phyloP scores from a whole-genome alignment of 2,888 invertebrate genomes.

The Bedellia somnulentella region DNA sequence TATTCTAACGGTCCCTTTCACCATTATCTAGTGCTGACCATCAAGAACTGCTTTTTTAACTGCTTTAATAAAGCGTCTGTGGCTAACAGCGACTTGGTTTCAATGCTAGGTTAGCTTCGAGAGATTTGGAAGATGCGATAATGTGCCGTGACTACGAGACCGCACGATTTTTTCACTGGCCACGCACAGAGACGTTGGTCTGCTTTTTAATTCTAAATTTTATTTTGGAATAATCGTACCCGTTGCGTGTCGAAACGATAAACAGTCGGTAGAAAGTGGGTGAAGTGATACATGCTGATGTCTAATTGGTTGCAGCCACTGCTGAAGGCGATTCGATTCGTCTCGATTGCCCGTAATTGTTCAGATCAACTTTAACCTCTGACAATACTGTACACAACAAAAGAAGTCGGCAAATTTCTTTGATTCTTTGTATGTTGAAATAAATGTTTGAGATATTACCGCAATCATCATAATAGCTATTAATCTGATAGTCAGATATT shows the following conservation, averaged over 20 bases:
- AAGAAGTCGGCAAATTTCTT: too few relatives aligned
- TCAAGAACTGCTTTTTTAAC: constrained; percentile 49
- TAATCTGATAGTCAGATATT: neutral
- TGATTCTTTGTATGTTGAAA: neutral
- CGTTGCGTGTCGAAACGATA: constrained; percentile 12
- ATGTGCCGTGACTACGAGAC: constrained; percentile 39
- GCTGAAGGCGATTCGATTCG: constrained; percentile 2
- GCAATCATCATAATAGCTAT: neutral
- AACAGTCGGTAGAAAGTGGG: constrained; percentile 6
- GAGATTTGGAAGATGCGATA: constrained; percentile 54
- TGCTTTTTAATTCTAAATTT: constrained; percentile 26
- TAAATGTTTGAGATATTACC: neutral
- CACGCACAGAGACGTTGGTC: constrained; percentile 13
- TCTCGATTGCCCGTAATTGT: neutral
- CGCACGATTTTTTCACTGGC: constrained; percentile 36
- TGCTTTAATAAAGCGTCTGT: constrained; percentile 44
- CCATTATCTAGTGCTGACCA: constrained; percentile 52
- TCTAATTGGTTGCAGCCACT: constrained; percentile 1
- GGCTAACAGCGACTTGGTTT: constrained; percentile 38
- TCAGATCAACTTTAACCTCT: neutral
- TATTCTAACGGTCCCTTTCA: constrained; percentile 57
- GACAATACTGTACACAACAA: neutral
- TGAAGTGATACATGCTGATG: neutral
- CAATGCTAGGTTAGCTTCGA: constrained; percentile 36
- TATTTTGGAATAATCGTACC: constrained; percentile 15